Percentiles rank a stretch among this genome's conserved stretches.
Conservation (phyloP, 2,888 invertebrate genomes). For the Plagiodera versicolora region DNA sequence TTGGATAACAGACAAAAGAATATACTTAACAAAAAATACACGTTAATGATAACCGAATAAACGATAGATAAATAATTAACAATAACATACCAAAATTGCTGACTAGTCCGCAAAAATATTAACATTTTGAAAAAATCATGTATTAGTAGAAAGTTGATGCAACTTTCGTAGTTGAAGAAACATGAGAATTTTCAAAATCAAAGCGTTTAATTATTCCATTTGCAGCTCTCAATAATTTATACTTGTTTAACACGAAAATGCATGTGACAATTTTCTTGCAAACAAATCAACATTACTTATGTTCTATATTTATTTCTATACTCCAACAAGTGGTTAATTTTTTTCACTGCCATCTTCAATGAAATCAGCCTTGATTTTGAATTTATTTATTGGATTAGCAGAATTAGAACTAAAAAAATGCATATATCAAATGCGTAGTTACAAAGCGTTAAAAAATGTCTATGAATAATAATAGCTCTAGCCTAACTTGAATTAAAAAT, state of each 20-base stretch:
- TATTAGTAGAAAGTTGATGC: constrained; percentile 13
- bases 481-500: constrained; percentile 6
- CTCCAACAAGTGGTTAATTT: too few species aligned
- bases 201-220: too few species aligned
- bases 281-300: neutral
- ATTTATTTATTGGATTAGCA: too few species aligned
- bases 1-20: neutral
- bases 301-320: too few species aligned
- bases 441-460: constrained; percentile 21
- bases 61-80: too few species aligned
- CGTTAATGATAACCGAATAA: too few species aligned
- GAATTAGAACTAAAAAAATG: constrained; percentile 22
- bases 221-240: too few species aligned
- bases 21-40: too few species aligned
- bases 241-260: neutral
- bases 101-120: neutral
- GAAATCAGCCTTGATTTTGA: neutral
- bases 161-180: neutral
- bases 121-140: neutral
- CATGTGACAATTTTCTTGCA: neutral
- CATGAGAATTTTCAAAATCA: neutral
- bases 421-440: constrained; percentile 31
- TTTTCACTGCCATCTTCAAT: neutral
- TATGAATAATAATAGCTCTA: constrained; percentile 14
- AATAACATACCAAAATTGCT: too few species aligned